A percentile compares a stretch with the other conserved stretches of the same genome.
Conservation (phyloP, 2,113 vertebrate species). For the Dermatemys mawii region DNA sequence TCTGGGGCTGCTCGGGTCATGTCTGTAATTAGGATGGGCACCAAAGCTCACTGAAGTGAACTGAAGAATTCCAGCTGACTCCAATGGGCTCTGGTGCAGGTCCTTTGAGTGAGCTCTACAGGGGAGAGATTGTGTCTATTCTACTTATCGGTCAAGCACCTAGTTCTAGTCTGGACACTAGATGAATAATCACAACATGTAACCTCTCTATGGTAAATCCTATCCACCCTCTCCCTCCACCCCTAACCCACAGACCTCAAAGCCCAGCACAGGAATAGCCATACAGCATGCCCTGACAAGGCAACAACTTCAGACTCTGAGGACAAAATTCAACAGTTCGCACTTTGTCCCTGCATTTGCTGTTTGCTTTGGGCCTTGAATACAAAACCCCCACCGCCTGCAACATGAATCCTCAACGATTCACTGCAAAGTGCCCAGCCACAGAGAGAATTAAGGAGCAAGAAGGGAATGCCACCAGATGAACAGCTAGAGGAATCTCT, state of each 20-base stretch:
- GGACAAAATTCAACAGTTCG: neutral
- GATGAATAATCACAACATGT: neutral
- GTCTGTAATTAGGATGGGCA: neutral
- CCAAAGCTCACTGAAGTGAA: neutral
- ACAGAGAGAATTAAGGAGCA: neutral
- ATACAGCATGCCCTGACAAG: neutral
- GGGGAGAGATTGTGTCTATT: neutral
- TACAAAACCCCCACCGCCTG: neutral
- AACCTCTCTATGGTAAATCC: neutral
- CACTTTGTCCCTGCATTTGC: neutral
- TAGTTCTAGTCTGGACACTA: neutral
- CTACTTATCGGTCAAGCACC: neutral
- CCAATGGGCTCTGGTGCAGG: neutral
- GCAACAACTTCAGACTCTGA: neutral
- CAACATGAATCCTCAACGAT: neutral
- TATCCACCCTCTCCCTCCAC: neutral
- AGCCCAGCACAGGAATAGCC: neutral
- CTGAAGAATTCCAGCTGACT: neutral
- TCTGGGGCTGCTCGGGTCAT: neutral
- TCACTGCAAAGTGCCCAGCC: neutral
- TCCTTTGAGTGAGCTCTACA: neutral
- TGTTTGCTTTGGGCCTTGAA: neutral
- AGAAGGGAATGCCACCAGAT: neutral
- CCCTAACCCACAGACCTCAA: too few relatives aligned
- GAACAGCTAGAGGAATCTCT: neutral